Percentiles rank a stretch among this genome's conserved stretches.
These are phyloP conservation scores for Andrena camellia DNA, from an alignment of 2,888 invertebrate species.

Conservation along the genomic window DNA sequence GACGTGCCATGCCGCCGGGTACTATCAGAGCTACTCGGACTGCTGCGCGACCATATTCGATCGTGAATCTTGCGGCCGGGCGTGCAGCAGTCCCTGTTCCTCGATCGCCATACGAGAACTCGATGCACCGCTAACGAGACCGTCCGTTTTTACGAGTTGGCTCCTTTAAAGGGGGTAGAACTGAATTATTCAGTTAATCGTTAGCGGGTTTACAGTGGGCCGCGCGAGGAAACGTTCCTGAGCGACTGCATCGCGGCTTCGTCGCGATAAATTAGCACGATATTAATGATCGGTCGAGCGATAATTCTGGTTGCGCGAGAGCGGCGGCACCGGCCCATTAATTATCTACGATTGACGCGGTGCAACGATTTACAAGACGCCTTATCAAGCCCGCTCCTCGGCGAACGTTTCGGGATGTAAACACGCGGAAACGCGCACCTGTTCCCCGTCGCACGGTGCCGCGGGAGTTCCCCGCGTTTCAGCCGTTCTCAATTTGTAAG, in stretches of 20 bases:
- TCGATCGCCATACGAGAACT: conserved; percentile 4
- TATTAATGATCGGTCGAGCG: conserved; percentile 63
- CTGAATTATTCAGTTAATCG: conserved; percentile 44
- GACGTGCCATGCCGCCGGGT: conserved; percentile 7
- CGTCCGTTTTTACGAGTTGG: conserved; percentile 8
- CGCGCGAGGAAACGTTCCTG: conserved; percentile 7
- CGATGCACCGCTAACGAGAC: conserved; percentile 29
- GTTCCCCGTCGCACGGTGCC: conserved; percentile 15
- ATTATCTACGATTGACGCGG: conserved; percentile 65
- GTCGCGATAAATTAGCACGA: conserved; percentile 65
- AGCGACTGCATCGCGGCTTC: conserved; percentile 13
- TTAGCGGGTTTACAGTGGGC: conserved; percentile 6
- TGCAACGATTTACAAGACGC: conserved; percentile 61
- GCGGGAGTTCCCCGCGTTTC: conserved; percentile 38
- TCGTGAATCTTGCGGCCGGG: conserved; percentile 20
- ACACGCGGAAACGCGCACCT: conserved; percentile 49
- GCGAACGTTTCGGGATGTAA: conserved; percentile 46
- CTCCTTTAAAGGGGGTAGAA: conserved; percentile 6
- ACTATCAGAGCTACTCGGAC: background rate
- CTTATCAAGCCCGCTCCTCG: conserved; percentile 48
- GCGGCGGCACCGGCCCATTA: conserved; percentile 56
- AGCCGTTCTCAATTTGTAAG: conserved; percentile 50
- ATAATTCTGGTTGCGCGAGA: conserved; percentile 61
- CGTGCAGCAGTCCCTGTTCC: background rate
- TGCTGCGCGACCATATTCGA: conserved; percentile 7